Conservation (phyloP, 1,140 invertebrate species). For the Ditylenchus dipsaci region DNA sequence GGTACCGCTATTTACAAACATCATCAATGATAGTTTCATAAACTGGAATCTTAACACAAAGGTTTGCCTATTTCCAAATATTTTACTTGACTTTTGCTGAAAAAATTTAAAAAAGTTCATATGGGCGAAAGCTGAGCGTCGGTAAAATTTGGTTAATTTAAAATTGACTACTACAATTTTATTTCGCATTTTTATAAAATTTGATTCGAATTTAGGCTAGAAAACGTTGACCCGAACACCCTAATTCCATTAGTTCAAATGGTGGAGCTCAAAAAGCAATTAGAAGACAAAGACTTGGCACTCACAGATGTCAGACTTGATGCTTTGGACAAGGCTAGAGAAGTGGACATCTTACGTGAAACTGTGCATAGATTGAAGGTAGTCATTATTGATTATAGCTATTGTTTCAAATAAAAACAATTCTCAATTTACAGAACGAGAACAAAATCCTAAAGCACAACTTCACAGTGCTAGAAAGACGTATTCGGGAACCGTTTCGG, state of each 20-base stretch:
- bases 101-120: too few relatives aligned
- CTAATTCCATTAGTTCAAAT: background rate
- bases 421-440: constrained; percentile 37
- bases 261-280: constrained; percentile 75
- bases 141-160: too few relatives aligned
- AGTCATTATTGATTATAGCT: constrained; percentile 36
- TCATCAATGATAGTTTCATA: too few relatives aligned
- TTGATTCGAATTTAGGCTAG: background rate
- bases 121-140: too few relatives aligned
- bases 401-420: background rate
- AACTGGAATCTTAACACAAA: too few relatives aligned
- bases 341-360: constrained; percentile 89
- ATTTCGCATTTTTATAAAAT: too few relatives aligned
- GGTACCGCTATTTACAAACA: too few relatives aligned
- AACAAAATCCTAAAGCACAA: constrained; percentile 47
- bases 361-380: constrained; percentile 92
- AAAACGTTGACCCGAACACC: background rate
- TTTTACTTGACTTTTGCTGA: too few relatives aligned
- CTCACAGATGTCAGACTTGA: constrained; percentile 90
- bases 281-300: constrained; percentile 90
- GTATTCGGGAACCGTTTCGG: constrained; percentile 24
- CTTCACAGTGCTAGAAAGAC: constrained; percentile 31
- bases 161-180: too few relatives aligned
- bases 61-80: too few relatives aligned
- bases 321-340: constrained; percentile 89